phyloP scores from a whole-genome alignment of 2,113 vertebrate species.

The Clupea harengus region DNA sequence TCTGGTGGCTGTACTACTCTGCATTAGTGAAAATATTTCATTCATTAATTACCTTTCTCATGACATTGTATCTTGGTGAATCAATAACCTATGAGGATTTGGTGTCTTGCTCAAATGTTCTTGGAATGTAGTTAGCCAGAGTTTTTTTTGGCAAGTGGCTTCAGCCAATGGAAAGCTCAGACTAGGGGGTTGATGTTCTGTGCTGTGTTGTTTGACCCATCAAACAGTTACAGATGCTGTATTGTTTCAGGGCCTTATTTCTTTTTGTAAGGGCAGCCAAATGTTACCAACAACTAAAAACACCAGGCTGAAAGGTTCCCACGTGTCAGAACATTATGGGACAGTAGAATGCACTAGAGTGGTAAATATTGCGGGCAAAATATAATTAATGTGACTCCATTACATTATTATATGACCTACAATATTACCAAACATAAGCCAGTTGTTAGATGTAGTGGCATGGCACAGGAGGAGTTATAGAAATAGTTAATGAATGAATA shows the following conservation, averaged over 20 bases:
- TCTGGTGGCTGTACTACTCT: background rate
- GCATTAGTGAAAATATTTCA: background rate
- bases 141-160: background rate
- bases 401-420: no score
- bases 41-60: background rate
- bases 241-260: background rate
- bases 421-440: no score
- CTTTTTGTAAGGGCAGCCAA: no score
- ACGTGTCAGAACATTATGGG: no score
- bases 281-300: no score
- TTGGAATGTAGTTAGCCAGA: background rate
- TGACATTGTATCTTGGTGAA: background rate
- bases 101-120: background rate
- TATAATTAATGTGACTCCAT: no score
- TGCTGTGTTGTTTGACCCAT: background rate
- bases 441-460: no score
- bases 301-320: no score
- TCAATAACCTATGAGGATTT: background rate
- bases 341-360: no score
- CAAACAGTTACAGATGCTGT: background rate
- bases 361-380: no score
- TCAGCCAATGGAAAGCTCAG: background rate
- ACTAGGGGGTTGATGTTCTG: background rate
- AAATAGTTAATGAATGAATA: no score
- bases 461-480: no score